phyloP scores from a whole-genome alignment of 2,888 invertebrate genomes.

The Thecocarcelia acutangulata region DNA sequence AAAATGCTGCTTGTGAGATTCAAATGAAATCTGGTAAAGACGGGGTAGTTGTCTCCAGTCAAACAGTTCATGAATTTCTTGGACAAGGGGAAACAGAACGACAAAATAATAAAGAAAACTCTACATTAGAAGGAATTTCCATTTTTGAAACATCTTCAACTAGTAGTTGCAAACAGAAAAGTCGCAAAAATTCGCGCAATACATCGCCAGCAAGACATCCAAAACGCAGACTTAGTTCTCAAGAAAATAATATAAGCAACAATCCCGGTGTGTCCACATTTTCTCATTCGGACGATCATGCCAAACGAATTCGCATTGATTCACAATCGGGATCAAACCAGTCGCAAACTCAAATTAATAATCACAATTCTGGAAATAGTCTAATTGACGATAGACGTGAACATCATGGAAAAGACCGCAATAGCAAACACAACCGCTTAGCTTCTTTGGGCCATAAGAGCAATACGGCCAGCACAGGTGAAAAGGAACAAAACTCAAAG shows the following conservation, averaged over 20 bases:
- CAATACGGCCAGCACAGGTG: slow-evolving; percentile 31
- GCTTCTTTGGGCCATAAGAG: slow-evolving; percentile 29
- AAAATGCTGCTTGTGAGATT: slow-evolving; percentile 36
- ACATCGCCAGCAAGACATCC: slow-evolving; percentile 77
- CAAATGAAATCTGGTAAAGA: slow-evolving; percentile 57
- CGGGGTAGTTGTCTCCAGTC: slow-evolving; percentile 52
- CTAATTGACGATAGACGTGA: slow-evolving; percentile 73
- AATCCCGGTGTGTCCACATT: slow-evolving; percentile 62
- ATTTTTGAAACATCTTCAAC: slow-evolving; percentile 54
- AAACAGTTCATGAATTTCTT: slow-evolving; percentile 69
- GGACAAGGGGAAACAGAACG: slow-evolving; percentile 71
- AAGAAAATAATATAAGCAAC: slow-evolving; percentile 83
- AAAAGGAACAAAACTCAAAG: slow-evolving; percentile 64
- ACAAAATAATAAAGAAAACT: slow-evolving; percentile 77
- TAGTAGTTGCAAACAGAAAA: slow-evolving; percentile 71
- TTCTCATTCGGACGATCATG: slow-evolving; percentile 75
- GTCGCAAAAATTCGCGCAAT: slow-evolving; percentile 76
- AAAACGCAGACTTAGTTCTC: slow-evolving; percentile 90
- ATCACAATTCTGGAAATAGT: slow-evolving; percentile 60
- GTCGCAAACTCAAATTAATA: slow-evolving; percentile 65
- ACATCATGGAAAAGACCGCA: slow-evolving; percentile 65
- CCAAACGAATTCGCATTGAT: slow-evolving; percentile 79
- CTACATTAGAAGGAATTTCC: slow-evolving; percentile 69
- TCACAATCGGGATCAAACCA: slow-evolving; percentile 78
- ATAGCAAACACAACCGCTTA: slow-evolving; percentile 44